Evolutionary conservation across 2,888 invertebrate species (phyloP).

Genomic region (Coenonympha glycerion): DNA sequence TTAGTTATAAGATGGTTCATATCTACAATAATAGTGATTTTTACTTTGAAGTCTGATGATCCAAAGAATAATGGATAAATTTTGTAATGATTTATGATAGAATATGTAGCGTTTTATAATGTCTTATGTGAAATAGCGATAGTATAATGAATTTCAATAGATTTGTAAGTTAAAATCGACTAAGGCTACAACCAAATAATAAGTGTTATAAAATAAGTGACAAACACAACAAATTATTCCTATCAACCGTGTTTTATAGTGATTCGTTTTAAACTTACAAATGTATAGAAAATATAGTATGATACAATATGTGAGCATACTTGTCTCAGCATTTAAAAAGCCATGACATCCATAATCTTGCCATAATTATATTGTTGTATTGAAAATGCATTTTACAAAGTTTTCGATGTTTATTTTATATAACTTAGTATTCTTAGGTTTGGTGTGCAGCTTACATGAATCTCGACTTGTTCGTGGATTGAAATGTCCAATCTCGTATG

Average conservation of each 20-base stretch:
- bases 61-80: slow-evolving; percentile 42
- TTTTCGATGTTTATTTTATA: slow-evolving; percentile 3
- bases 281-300: too few species aligned
- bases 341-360: slow-evolving; percentile 13
- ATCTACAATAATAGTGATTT: slow-evolving; percentile 39
- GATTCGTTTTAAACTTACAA: too few species aligned
- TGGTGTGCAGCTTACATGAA: neutral
- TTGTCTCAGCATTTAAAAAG: too few species aligned
- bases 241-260: too few species aligned
- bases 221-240: too few species aligned
- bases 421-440: neutral
- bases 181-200: too few species aligned
- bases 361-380: slow-evolving; percentile 3
- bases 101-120: slow-evolving; percentile 25
- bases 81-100: slow-evolving; percentile 25
- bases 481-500: neutral
- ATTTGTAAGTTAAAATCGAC: too few species aligned
- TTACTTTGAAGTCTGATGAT: slow-evolving; percentile 54
- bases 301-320: too few species aligned
- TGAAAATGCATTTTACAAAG: neutral
- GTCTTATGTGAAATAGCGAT: slow-evolving; percentile 25
- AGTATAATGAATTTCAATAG: slow-evolving; percentile 1
- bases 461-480: neutral
- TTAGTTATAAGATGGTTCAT: slow-evolving; percentile 27
- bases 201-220: too few species aligned